Percentiles rank a stretch among this genome's conserved stretches.
These are phyloP conservation scores for Crotalus horridus DNA, from an alignment of 2,113 vertebrate species.

Conservation along the genomic window DNA sequence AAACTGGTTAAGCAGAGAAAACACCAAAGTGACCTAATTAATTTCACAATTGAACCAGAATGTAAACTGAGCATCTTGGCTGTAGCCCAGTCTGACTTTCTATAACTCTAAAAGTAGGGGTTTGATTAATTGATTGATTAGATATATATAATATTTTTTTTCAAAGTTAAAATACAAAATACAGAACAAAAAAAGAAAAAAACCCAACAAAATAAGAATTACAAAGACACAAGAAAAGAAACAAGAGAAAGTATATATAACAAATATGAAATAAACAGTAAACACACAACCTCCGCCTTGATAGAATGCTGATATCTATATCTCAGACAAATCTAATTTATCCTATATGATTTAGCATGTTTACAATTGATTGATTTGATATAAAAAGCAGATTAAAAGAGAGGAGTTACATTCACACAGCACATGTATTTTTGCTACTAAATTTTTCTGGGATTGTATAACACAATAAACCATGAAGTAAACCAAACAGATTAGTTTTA, in stretches of 20 bases:
- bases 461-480: neutral
- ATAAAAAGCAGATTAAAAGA: neutral
- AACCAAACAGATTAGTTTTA: neutral
- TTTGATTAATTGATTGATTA: neutral
- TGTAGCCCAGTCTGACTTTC: neutral
- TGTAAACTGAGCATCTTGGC: neutral
- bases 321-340: neutral
- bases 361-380: neutral
- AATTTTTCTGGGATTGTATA: neutral
- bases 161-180: neutral
- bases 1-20: neutral
- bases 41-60: neutral
- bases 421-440: neutral
- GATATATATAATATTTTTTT: neutral
- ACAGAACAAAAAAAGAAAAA: neutral
- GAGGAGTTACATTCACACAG: neutral
- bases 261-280: neutral
- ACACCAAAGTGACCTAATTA: neutral
- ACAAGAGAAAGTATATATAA: neutral
- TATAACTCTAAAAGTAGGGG: neutral
- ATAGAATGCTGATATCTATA: neutral
- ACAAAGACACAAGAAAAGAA: neutral
- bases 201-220: neutral
- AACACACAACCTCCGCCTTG: neutral
- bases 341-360: neutral